Evolutionary conservation across 2,797 vertebrate species (phyloP), one percentile per base, ranked within the genome.

Genomic region (Limnodromus scolopaceus): DNA sequence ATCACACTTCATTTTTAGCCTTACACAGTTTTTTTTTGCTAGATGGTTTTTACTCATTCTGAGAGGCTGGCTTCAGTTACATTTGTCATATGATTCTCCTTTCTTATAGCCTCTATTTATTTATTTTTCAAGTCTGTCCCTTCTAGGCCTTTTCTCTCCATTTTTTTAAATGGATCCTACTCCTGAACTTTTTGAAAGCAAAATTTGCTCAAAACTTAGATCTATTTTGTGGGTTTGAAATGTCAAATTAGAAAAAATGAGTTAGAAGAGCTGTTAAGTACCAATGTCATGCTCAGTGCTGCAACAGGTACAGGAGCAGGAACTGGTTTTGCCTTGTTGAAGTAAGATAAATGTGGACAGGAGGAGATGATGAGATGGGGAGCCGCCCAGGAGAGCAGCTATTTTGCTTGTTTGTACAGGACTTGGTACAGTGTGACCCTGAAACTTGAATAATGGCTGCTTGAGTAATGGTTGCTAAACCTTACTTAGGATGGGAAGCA

Each of bases 1-100:
- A 89, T 87, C 74, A 74, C 48, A 74, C 81, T 95, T 93, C 41
- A 60, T 74, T 94, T 93, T 89, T 80, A 80, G 57, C 30, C 53
- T 74, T 84, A 80, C 55, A 36, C 15, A 22, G 2, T 68, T 39
- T 39, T 57, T 91, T 91, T 76, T 89, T 63, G 11, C 83, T 84
- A 60, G 48, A 30, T 82, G 36, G 5, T 11, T 95, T 95, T 90
- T 95, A 80, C 34, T 89, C 57, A 55, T 84, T 95, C 36, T 58
- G 60, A 80, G 43, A 41, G 54, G n/a, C 69, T 74, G 81, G 23
- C 38, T 89, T 93, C 71, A 89, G 61, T 90, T 95, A 63, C 38
- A 57, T 60, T 89, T 92, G 64, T 93, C 24, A 71, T 58, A 45
- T 15, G 32, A 24, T 66, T 92, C 74, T 79, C 32, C 54, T 64